Evolutionary conservation across 1,140 invertebrate species (phyloP), one percentile per base, ranked within the genome.

Genomic region (Odontomachus brunneus): DNA sequence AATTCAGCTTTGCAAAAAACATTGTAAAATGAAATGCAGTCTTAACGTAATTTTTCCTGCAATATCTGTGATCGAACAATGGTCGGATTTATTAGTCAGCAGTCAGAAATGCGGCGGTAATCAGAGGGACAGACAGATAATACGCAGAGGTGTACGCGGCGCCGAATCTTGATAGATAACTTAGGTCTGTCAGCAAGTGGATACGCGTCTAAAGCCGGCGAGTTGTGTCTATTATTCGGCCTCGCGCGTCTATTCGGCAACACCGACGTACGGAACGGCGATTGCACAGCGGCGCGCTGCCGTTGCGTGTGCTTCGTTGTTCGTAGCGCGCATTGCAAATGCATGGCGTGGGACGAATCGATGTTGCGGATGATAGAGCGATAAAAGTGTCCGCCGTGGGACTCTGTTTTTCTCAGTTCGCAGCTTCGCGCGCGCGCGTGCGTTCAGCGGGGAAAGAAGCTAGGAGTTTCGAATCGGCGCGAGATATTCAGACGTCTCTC

Each of bases 301-400:
- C 29, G 14, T 24, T 48, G 22, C 12, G 19, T n/a, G 22, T n/a
- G 22, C 26, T 19, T 65, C 17, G n/a, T 22, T 22, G 22, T 19
- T 65, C 14, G n/a, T 22, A 33, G 22, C 26, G 44, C 59, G 19
- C 22, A 33, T 76, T 76, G 26, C 60, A 24, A 66, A 66, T 53
- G 48, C 49, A 53, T n/a, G 33, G 62, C 62, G 60, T 76, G 74
- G 62, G 60, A 66, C 60, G 63, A 76, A 53, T 76, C 60, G n/a
- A 55, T 55, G 19, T n/a, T n/a, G 17, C 19, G 7, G 53, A 55
- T 75, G 72, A 75, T 75, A 75, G 38, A 26, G 44, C 49, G 57
- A 75, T 75, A 75, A 75, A 74, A 75, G 24, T 75, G 17, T 49
- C 44, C 14, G 7, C 38, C 22, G 9, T 48, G 24, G 38, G 44